Evolutionary conservation across 2,888 invertebrate genomes (phyloP), one percentile per base, ranked within the genome.

Genomic region (Oasisia sp.): DNA sequence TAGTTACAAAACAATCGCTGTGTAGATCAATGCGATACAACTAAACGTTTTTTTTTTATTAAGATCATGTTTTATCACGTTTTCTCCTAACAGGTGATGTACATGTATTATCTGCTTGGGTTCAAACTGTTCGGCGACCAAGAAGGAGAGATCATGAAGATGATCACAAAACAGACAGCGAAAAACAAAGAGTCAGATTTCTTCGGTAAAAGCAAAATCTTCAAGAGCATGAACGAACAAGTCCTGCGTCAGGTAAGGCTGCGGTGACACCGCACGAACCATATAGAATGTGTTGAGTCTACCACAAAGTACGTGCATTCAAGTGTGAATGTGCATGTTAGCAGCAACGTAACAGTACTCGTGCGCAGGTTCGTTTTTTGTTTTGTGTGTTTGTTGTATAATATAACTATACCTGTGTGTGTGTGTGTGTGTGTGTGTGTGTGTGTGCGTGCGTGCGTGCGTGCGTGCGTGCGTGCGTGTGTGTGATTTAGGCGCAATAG

Each of bases 91-190:
- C 93, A 98, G 98, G 99, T 99, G 89, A 99, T 99, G 99, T 99
- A 99, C 97, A 99, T 99, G 99, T 99, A 99, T 97, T 99, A 99
- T 96, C 97, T 99, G 91, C 97, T 99, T 93, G 99, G 99, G 27
- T 98, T 99, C 96, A 97, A 98, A 93, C 97, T 99, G 1, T 99
- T 38, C 44, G 50, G 92, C 8, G 89, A 92, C 90, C 38, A 92
- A 90, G 38, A 90, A 32, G 44, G 44, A 90, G 90, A 90, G 90
- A 32, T 38, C 2, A 44, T 32, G 38, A 32, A 90, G 44, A 44
- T 19, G 32, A 3, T 38, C 14, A 56, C 38, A 50, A 50, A 92
- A 5, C 19, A 19, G n/a, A 74, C 74, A 27, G 2, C 27, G 1
- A 74, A 19, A 0, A 50, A 9, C 14, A 9, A 50, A 50, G 50